Percentiles rank a stretch among this genome's conserved stretches.
phyloP scores from a whole-genome alignment of 64 coral and sea anemone genomes.

The Platygyra sinensis region DNA sequence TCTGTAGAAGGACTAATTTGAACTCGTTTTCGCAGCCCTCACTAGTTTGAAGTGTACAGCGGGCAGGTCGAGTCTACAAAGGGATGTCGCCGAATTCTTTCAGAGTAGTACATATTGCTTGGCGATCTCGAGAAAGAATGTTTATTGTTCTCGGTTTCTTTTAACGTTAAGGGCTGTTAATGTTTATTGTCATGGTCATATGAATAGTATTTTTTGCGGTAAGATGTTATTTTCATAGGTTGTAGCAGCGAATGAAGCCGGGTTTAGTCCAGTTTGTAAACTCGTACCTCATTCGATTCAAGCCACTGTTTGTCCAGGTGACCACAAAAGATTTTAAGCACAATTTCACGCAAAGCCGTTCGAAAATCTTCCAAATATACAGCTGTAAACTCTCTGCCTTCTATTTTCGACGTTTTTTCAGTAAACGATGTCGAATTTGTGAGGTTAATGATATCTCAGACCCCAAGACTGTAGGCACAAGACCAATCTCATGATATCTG shows the following conservation, averaged over 20 bases:
- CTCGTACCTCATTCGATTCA: not conserved
- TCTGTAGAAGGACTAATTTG: no score
- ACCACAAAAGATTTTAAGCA: no score
- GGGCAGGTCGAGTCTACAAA: not conserved
- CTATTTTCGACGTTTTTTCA: no score
- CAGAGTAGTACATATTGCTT: conserved; percentile 13
- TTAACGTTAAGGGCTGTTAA: not conserved
- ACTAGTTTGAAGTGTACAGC: not conserved
- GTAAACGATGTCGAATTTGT: not conserved
- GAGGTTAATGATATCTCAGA: not conserved
- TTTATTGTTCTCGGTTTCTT: conserved; percentile 14
- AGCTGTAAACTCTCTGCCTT: not conserved
- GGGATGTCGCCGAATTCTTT: conserved; percentile 1
- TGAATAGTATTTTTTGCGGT: not conserved
- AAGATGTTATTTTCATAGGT: not conserved
- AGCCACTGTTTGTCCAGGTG: no score
- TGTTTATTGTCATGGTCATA: not conserved
- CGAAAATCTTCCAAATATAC: no score
- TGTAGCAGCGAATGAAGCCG: not conserved
- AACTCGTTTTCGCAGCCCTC: not conserved
- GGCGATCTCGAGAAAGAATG: conserved; percentile 10
- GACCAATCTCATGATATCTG: conserved; percentile 10
- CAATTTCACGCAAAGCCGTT: no score
- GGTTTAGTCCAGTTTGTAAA: not conserved
- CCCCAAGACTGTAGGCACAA: not conserved